Base-by-base conservation (phyloP, 2,797 vertebrate species). In the Danio kyathit region DNA sequence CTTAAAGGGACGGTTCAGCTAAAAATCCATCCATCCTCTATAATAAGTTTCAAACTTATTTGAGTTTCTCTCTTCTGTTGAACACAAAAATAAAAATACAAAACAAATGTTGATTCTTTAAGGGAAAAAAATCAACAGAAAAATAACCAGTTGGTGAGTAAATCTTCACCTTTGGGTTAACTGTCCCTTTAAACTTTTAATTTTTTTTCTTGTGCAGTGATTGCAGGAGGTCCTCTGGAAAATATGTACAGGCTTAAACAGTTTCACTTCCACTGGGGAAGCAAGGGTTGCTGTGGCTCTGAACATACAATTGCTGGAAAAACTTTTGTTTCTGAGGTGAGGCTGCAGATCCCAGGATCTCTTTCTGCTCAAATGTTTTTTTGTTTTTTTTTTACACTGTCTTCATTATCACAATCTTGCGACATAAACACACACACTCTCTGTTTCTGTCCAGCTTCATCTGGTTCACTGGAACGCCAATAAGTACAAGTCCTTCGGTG, bases 221-320 rank as follows among this genome's bases (percentile, higher is more conserved):
- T 99, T 85, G 91, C 82, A 12, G 96, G 96, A 61, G 98, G 97
- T 5, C 97, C 97, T 41, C 92, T 99, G 80, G 93, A 95, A 54
- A 94, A 93, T 79, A 94, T 95, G 4, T 99, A 98, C 87, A 93
- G 96, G 66, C 95, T 99, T 80, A 99, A 95, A 89, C 98, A 99
- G 90, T 96, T 99, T 85, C 98, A 99, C 86, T 99, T 99, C 86
- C 98, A 99, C 90, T 99, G 98, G 98, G 98, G 97, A 1, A 94
- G 90, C 82, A 97, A 95, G 70, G 94, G 91, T 40, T 92, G 92
- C 17, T 89, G 93, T 46, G 97, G 98, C 63, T 99, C 97, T 0
- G 98, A 99, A 88, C 98, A 99, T 84, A 98, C 95, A 0, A 89
- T 99, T 78, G 93, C 91, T 11, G 97, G 97, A 84, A 95, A 93